A percentile compares a stretch with the other conserved stretches of the same genome.
These are phyloP conservation scores for Aleiodes sp. DNA, from an alignment of 1,140 invertebrate species.

Conservation along the genomic window DNA sequence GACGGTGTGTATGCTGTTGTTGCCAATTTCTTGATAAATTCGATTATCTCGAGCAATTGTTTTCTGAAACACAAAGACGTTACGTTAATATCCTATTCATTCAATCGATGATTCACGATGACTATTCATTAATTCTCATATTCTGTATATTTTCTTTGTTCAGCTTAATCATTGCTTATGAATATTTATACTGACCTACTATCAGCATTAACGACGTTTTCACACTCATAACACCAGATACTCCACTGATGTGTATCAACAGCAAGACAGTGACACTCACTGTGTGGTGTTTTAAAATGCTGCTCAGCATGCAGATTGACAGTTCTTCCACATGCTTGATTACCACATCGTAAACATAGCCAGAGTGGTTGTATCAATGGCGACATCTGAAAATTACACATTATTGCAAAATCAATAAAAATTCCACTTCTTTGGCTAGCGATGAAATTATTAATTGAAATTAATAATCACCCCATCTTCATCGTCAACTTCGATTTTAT, in stretches of 20 bases:
- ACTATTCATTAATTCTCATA: too few species aligned
- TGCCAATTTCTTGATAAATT: slow-evolving; percentile 70
- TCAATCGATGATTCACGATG: too few species aligned
- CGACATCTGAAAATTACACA: slow-evolving; percentile 27
- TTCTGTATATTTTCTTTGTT: too few species aligned
- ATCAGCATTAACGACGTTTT: slow-evolving; percentile 68
- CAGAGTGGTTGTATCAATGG: slow-evolving; percentile 64
- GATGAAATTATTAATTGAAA: neutral
- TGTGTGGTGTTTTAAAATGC: slow-evolving; percentile 80
- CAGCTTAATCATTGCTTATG: neutral
- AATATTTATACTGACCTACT: slow-evolving; percentile 39
- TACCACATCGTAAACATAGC: slow-evolving; percentile 79
- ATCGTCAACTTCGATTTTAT: slow-evolving; percentile 46
- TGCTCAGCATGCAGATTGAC: slow-evolving; percentile 78
- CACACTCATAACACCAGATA: slow-evolving; percentile 80
- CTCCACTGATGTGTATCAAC: slow-evolving; percentile 77
- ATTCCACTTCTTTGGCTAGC: neutral
- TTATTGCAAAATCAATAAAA: slow-evolving; percentile 9
- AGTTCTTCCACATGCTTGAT: slow-evolving; percentile 78
- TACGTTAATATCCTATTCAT: too few species aligned
- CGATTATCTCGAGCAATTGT: slow-evolving; percentile 73
- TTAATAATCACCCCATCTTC: slow-evolving; percentile 51
- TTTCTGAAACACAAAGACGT: slow-evolving; percentile 64
- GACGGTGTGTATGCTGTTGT: slow-evolving; percentile 7
- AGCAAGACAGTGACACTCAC: slow-evolving; percentile 78